Base-by-base conservation (phyloP, 2,797 vertebrate species). In the Xenops minutus region DNA sequence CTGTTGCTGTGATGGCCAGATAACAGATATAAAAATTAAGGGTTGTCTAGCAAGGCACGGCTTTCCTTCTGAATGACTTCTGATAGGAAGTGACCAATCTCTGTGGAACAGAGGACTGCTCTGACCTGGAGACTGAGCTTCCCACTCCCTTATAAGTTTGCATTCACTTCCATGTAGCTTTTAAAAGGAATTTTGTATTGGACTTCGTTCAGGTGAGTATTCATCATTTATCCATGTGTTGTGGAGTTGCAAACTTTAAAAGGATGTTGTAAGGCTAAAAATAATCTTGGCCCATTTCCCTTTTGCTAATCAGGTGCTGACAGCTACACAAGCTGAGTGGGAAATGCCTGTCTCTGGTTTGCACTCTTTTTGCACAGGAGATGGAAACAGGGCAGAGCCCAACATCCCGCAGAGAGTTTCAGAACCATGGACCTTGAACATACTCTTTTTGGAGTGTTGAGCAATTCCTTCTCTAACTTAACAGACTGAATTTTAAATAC, bases 1-100 rank as follows among this genome's bases (percentile, higher is more conserved):
- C 43, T 55, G 14, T 79, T 56, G 73, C 39, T 49, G 19, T 49
- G 79, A 77, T 88, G 79, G 59, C 22, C 43, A 54, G 79, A 61
- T 86, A 92, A 89, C 34, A 89, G 83, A 64, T 81, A 49, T 1
- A 81, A 95, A 94, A 93, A 91, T 87, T 15, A 91, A n/a, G 24
- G 43, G 63, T 29, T 94, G 83, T 84, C 74, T 72, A 46, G 29
- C 37, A 76, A 59, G 59, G 55, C 48, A 63, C n/a, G 63, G 44
- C 27, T 87, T 63, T 87, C 84, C 52, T 86, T 67, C 76, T 19
- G 37, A 91, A 56, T 14, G 21, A 69, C 83, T 95, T 93, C 74
- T 9, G 1, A 46, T 6, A 15, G 82, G 85, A 76, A 64, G 16
- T 22, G 72, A 80, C 71, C 55, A 36, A 48, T 58, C 69, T 29